Evolutionary conservation across 2,797 vertebrate species (phyloP).

Genomic region (Eulemur rubriventer): DNA sequence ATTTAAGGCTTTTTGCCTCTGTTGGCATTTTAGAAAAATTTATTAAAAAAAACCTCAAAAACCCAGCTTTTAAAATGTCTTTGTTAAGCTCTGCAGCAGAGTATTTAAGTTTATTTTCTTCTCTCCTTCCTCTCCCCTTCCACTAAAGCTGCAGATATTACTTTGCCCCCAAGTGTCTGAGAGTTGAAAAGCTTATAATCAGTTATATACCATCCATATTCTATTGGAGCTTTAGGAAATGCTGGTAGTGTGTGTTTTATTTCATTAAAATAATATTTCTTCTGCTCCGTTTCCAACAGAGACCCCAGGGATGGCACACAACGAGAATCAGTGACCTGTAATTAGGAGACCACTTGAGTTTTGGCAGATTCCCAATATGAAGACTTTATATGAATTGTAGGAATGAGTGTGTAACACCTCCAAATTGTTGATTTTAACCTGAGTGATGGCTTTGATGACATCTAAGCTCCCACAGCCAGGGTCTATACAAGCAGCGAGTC

Average conservation of each 20-base stretch:
- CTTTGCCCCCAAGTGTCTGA: background rate
- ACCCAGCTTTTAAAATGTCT: background rate
- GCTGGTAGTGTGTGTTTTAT: background rate
- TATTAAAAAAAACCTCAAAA: background rate
- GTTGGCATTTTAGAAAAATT: background rate
- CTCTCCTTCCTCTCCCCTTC: background rate
- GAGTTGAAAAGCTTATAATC: background rate
- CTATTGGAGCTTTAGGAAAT: background rate
- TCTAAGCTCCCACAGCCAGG: background rate
- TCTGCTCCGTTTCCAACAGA: conserved; percentile 8
- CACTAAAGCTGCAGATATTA: background rate
- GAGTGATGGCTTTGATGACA: background rate
- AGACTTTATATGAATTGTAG: background rate
- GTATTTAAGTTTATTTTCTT: background rate
- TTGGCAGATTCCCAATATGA: background rate
- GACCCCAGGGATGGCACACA: background rate
- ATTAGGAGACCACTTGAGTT: background rate
- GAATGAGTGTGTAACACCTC: background rate
- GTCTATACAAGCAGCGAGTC: background rate
- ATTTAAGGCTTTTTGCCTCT: background rate
- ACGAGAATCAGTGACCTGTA: background rate
- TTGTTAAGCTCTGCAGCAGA: background rate
- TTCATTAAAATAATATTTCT: conserved; percentile 7
- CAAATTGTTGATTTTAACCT: background rate
- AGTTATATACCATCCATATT: background rate